A percentile compares a stretch with the other conserved stretches of the same genome.
phyloP scores from a whole-genome alignment of 2,888 invertebrate species.

The Periphyllus acericola region DNA sequence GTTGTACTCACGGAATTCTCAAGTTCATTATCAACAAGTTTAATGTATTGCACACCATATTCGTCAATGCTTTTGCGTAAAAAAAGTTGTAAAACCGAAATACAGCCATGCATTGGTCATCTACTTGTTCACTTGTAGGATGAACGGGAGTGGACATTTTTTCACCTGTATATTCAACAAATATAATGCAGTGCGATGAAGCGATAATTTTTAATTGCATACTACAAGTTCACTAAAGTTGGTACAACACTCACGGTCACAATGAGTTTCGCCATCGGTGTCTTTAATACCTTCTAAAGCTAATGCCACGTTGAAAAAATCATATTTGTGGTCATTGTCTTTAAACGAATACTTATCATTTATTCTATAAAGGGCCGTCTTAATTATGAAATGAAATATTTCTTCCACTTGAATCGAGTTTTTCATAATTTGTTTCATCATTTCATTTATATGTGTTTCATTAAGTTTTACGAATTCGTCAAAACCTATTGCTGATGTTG shows the following conservation, averaged over 20 bases:
- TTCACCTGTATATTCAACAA: not conserved
- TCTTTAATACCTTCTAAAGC: not conserved
- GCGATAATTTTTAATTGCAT: not conserved
- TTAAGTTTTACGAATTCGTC: conserved; percentile 12
- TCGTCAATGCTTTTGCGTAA: not conserved
- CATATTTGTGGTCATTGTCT: not conserved
- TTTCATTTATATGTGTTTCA: not conserved
- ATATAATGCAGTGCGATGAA: not conserved
- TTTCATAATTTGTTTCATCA: not conserved
- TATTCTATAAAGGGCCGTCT: conserved; percentile 5
- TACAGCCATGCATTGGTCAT: not conserved
- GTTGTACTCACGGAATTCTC: not conserved
- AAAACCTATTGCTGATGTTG: not conserved
- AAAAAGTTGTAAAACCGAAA: conserved; percentile 37
- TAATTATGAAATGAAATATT: not conserved
- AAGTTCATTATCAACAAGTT: not conserved
- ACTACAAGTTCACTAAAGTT: not conserved
- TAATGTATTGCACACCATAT: not conserved
- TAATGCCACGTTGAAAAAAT: not conserved
- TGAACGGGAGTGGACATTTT: not conserved
- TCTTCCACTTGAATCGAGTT: not conserved
- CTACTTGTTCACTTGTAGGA: conserved; percentile 43
- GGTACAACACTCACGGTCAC: not conserved
- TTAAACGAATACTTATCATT: conserved; percentile 24
- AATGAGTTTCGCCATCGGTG: not conserved